phyloP scores from a whole-genome alignment of 2,113 vertebrate genomes.

The Bungarus multicinctus region DNA sequence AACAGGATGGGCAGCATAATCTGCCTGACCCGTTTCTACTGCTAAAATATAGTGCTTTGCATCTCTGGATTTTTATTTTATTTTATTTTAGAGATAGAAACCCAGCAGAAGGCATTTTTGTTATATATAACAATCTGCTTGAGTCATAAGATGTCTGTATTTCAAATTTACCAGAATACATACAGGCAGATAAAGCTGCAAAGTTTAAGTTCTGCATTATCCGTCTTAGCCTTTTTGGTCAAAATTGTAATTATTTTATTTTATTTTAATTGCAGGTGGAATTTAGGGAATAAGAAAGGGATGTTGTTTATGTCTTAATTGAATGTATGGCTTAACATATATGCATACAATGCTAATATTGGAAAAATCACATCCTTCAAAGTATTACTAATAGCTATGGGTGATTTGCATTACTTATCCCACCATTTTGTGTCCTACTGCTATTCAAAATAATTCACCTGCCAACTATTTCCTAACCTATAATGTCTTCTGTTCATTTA shows the following conservation, averaged over 20 bases:
- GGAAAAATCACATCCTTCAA: background rate
- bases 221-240: background rate
- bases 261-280: background rate
- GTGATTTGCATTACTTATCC: background rate
- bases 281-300: background rate
- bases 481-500: background rate
- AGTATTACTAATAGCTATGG: background rate
- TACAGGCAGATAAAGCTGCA: background rate
- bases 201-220: background rate
- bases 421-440: background rate
- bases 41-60: background rate
- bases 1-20: background rate
- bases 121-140: background rate
- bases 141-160: background rate
- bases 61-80: background rate
- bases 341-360: background rate
- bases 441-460: background rate
- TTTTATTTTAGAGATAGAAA: background rate
- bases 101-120: background rate
- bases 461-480: background rate
- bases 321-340: background rate
- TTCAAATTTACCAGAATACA: background rate
- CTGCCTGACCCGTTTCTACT: slow-evolving; percentile 11
- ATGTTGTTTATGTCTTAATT: background rate
- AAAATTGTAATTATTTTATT: background rate